Conservation (phyloP, 2,113 vertebrate species). For the Grammomys surdaster region DNA sequence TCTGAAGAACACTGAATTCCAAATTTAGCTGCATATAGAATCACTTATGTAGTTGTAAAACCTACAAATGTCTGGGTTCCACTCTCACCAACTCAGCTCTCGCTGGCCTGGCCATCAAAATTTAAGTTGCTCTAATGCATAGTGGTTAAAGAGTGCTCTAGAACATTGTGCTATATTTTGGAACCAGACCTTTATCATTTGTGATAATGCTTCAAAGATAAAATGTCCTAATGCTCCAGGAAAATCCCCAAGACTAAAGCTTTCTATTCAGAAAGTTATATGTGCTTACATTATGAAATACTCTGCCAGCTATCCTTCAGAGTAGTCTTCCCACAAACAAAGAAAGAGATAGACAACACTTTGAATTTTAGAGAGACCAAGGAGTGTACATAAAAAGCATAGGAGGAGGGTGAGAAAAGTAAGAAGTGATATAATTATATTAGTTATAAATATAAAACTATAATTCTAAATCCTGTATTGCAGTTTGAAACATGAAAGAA, state of each 20-base stretch:
- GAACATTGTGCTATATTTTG: not conserved
- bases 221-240: not conserved
- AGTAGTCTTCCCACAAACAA: not conserved
- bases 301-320: not conserved
- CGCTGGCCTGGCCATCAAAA: not conserved
- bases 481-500: not conserved
- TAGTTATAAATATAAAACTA: not conserved
- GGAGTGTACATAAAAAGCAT: not conserved
- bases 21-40: not conserved
- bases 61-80: not conserved
- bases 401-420: not conserved
- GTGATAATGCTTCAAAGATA: not conserved
- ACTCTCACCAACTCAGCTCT: not conserved
- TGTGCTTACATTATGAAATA: not conserved
- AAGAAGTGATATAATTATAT: not conserved
- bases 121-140: not conserved
- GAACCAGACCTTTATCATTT: not conserved
- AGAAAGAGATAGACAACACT: not conserved
- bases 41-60: not conserved
- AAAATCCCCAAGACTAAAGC: not conserved
- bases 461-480: not conserved
- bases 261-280: not conserved
- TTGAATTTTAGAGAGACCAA: not conserved
- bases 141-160: not conserved
- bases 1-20: slow-evolving; percentile 31